Conservation (phyloP, 2,888 invertebrate species). For the Piscicola geometra region DNA sequence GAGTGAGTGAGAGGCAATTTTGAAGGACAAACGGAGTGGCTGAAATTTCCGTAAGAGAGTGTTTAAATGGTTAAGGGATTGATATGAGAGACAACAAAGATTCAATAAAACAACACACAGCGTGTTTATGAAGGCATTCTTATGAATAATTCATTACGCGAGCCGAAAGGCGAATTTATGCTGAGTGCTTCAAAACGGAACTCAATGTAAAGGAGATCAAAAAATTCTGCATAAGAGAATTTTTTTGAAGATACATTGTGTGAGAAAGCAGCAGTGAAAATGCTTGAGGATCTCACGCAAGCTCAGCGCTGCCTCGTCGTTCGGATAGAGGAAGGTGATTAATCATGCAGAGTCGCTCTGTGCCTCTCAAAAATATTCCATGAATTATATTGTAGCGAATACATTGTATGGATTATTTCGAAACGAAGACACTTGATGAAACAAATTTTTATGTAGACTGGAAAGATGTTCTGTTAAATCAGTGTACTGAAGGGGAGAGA, state of each 20-base stretch:
- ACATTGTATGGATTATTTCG: background rate
- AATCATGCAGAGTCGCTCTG: background rate
- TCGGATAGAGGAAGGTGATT: background rate
- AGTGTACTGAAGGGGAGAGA: too few species aligned
- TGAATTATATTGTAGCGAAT: background rate
- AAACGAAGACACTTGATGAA: background rate
- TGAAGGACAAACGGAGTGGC: too few species aligned
- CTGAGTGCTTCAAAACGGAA: too few species aligned
- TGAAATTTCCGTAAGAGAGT: too few species aligned
- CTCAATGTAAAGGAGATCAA: too few species aligned
- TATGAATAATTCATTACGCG: background rate
- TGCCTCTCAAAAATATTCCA: background rate
- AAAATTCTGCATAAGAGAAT: too few species aligned
- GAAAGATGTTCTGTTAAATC: too few species aligned
- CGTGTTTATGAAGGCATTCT: conserved; percentile 1
- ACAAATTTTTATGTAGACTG: background rate
- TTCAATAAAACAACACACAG: conserved; percentile 10
- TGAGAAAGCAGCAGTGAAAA: background rate
- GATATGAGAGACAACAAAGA: background rate
- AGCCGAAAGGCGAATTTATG: background rate
- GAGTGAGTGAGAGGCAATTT: too few species aligned
- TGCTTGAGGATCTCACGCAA: background rate
- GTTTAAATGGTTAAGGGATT: background rate
- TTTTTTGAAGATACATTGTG: background rate
- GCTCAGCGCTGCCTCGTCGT: background rate